Percentiles rank a stretch among this genome's conserved stretches.
These are phyloP conservation scores for Mormyrops attenuatus DNA, from an alignment of 2,797 vertebrate genomes.

Conservation along the genomic window DNA sequence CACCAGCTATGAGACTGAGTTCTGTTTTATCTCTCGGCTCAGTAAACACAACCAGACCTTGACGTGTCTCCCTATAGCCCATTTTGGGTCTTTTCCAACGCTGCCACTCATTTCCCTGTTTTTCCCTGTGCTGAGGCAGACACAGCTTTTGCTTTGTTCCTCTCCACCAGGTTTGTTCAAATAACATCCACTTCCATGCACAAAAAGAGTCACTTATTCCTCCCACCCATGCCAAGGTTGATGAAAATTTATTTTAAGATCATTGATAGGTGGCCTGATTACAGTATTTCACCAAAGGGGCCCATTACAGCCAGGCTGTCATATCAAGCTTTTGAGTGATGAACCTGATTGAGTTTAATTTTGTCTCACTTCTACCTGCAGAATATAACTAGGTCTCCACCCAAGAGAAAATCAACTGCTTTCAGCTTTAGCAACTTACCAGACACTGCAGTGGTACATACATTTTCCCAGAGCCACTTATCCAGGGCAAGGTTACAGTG, in stretches of 20 bases:
- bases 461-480: background rate
- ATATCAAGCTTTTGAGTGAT: background rate
- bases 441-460: background rate
- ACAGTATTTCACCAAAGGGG: background rate
- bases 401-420: conserved; percentile 1
- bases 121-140: background rate
- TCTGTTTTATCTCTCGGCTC: background rate
- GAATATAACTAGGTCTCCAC: background rate
- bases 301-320: background rate
- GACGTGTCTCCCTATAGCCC: background rate
- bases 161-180: background rate
- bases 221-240: background rate
- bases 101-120: background rate
- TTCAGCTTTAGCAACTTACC: background rate
- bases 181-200: background rate
- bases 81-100: background rate
- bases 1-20: background rate
- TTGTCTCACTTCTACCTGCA: background rate
- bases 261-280: background rate
- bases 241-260: background rate
- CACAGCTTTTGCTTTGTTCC: background rate
- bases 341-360: background rate
- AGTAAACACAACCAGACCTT: background rate
- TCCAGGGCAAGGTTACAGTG: background rate
- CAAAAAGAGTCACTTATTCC: background rate